phyloP scores from a whole-genome alignment of 2,113 vertebrate species.

The Xyrauchen texanus region DNA sequence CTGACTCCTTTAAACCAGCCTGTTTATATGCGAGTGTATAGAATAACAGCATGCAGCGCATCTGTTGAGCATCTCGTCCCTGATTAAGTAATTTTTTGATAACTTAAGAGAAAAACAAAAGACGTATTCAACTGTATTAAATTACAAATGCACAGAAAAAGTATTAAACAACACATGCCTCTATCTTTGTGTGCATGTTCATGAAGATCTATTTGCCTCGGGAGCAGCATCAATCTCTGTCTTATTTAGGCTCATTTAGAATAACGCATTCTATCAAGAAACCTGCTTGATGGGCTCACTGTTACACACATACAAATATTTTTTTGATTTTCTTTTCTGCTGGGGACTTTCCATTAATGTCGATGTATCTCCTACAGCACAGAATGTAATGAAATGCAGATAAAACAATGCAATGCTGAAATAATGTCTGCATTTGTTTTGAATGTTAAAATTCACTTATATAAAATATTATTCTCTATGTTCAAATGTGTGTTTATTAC shows the following conservation, averaged over 20 bases:
- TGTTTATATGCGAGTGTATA: conserved; percentile 26
- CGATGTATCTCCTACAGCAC: too few relatives aligned
- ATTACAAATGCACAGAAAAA: conserved; percentile 15
- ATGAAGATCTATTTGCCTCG: neutral
- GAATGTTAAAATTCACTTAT: too few relatives aligned
- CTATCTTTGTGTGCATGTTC: neutral
- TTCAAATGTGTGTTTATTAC: too few relatives aligned
- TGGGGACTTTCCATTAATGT: too few relatives aligned
- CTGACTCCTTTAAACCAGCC: conserved; percentile 12
- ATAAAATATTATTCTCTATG: too few relatives aligned
- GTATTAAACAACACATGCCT: neutral
- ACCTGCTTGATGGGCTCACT: neutral
- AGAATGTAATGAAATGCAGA: too few relatives aligned
- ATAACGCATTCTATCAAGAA: neutral
- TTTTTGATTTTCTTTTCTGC: too few relatives aligned
- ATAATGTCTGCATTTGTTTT: too few relatives aligned
- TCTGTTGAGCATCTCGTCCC: conserved; percentile 26
- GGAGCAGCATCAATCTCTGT: conserved; percentile 22
- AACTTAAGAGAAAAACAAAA: conserved; percentile 40
- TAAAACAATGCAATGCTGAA: too few relatives aligned
- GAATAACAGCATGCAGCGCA: neutral
- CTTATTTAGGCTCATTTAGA: conserved; percentile 8
- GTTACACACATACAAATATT: neutral
- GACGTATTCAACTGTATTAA: conserved; percentile 10
- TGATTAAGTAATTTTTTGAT: conserved; percentile 34